phyloP scores from a whole-genome alignment of 2,113 vertebrate genomes.

The Protobothrops flavoviridis region DNA sequence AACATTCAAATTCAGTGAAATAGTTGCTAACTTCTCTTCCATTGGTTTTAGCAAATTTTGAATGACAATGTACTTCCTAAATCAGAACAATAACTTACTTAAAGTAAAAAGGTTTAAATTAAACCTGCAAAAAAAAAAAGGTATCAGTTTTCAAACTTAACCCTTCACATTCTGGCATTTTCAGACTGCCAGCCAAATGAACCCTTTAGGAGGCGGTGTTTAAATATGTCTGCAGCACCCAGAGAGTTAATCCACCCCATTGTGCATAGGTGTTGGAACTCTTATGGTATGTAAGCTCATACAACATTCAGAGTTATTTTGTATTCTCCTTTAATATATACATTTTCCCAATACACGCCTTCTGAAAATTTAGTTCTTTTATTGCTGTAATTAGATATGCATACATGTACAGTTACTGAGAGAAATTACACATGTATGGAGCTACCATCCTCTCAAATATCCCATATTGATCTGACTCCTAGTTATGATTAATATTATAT shows the following conservation, averaged over 20 bases:
- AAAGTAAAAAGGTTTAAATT: slow-evolving; percentile 44
- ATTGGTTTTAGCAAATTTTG: neutral
- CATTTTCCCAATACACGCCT: slow-evolving; percentile 36
- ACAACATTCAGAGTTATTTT: slow-evolving; percentile 58
- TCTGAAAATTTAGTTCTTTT: slow-evolving; percentile 22
- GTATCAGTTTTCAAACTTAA: slow-evolving; percentile 62
- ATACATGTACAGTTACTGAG: slow-evolving; percentile 19
- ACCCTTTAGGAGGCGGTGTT: slow-evolving; percentile 69
- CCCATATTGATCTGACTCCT: neutral
- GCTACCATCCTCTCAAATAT: neutral
- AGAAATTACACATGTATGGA: neutral
- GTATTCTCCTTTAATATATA: slow-evolving; percentile 51
- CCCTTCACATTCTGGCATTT: slow-evolving; percentile 71
- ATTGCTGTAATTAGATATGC: neutral
- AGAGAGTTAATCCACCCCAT: slow-evolving; percentile 68
- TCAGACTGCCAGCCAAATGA: slow-evolving; percentile 73
- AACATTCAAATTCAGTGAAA: neutral
- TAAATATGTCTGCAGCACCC: slow-evolving; percentile 66
- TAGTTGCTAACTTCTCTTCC: neutral
- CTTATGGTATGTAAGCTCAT: slow-evolving; percentile 70
- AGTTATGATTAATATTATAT: slow-evolving; percentile 25
- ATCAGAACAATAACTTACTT: slow-evolving; percentile 21
- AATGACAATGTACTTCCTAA: slow-evolving; percentile 23
- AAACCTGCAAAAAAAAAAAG: slow-evolving; percentile 49
- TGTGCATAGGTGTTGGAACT: slow-evolving; percentile 71